phyloP scores from a whole-genome alignment of 2,797 vertebrate species.

The Eulemur rubriventer region DNA sequence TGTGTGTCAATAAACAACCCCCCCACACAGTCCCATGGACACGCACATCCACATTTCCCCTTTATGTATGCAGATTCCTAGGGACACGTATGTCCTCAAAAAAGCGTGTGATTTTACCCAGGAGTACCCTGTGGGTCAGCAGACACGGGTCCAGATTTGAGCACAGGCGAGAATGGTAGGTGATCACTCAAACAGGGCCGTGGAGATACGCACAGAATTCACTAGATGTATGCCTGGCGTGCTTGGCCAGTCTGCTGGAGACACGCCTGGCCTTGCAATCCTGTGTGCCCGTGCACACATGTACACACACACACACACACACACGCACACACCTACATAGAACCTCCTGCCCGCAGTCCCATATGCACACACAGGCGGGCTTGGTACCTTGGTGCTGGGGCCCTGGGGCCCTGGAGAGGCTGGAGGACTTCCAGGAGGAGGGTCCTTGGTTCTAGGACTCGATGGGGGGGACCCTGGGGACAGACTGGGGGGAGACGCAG shows the following conservation, averaged over 20 bases:
- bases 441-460: constrained; percentile 84
- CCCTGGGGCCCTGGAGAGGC: constrained; percentile 61
- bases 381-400: constrained; percentile 84
- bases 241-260: background rate
- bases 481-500: constrained; percentile 26
- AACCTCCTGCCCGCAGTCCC: background rate
- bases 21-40: fast-evolving
- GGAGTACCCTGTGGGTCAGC: background rate
- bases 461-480: constrained; percentile 84
- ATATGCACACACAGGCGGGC: constrained; percentile 59
- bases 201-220: background rate
- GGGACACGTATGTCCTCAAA: background rate
- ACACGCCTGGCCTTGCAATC: background rate
- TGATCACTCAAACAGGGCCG: no score
- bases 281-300: no score
- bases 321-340: no score
- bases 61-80: background rate
- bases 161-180: background rate
- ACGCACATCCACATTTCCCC: no score
- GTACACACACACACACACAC: background rate
- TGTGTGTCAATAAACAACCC: background rate
- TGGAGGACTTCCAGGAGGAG: constrained; percentile 82
- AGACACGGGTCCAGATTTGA: background rate
- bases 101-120: background rate
- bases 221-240: background rate